Evolutionary conservation across 30 jellyfish, hydroid and myxozoan genomes (phyloP).

Genomic region (Catostylus mosaicus): DNA sequence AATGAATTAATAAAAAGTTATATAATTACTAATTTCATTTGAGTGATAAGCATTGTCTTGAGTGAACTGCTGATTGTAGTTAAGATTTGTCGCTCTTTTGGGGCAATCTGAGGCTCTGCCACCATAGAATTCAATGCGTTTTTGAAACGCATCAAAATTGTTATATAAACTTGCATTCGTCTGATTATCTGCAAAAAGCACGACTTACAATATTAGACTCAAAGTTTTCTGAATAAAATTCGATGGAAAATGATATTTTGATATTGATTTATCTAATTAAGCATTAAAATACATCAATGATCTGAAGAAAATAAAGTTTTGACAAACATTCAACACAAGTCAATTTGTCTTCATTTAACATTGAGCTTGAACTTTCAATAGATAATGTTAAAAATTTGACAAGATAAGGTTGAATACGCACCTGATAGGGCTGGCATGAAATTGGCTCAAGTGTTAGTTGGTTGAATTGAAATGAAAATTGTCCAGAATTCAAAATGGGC

Average conservation of each 20-base stretch:
- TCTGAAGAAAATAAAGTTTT: no score
- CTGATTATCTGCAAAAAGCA: neutral
- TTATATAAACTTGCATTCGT: neutral
- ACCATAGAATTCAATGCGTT: neutral
- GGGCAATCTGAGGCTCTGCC: neutral
- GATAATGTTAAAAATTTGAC: no score
- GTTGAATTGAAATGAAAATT: neutral
- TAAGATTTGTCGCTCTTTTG: neutral
- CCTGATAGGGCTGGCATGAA: slow-evolving; percentile 38
- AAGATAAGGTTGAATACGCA: no score
- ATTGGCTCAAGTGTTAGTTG: slow-evolving; percentile 9
- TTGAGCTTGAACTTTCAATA: no score
- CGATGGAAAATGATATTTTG: no score
- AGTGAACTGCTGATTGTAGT: slow-evolving; percentile 1
- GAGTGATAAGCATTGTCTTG: neutral
- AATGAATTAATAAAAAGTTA: no score
- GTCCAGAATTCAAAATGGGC: slow-evolving; percentile 1
- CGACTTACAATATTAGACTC: no score
- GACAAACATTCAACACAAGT: no score
- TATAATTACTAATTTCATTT: slow-evolving; percentile 31
- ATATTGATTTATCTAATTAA: no score
- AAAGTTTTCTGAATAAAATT: no score
- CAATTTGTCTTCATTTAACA: no score
- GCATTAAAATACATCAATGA: no score
- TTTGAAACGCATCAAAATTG: neutral